A percentile compares a stretch with the other conserved stretches of the same genome.
Conservation (phyloP, 2,888 invertebrate genomes). For the Steinernema scapterisci region DNA sequence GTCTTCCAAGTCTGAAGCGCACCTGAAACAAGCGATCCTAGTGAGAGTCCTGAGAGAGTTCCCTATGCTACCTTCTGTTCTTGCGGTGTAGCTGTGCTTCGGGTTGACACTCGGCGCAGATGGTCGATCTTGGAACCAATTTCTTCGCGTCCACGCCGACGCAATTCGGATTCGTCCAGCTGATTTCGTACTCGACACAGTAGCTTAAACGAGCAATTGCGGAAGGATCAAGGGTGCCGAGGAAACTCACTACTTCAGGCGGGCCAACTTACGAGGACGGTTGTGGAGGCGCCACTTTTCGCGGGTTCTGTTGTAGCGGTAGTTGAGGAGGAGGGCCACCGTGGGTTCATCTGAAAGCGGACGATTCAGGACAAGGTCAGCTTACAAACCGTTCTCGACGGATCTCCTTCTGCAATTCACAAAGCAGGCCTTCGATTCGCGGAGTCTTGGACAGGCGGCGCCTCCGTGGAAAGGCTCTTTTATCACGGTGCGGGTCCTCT, state of each 20-base stretch:
- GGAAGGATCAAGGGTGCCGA: neutral
- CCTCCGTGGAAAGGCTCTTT: slow-evolving; percentile 30
- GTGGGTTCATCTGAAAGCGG: slow-evolving; percentile 55
- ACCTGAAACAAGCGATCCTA: slow-evolving; percentile 41
- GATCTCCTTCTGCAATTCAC: slow-evolving; percentile 18
- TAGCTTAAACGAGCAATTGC: slow-evolving; percentile 50
- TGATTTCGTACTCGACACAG: slow-evolving; percentile 60
- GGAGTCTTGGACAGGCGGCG: slow-evolving; percentile 28
- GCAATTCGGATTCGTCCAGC: slow-evolving; percentile 63
- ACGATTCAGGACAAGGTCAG: neutral
- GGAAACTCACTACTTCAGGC: slow-evolving; percentile 38
- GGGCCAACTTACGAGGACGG: slow-evolving; percentile 36
- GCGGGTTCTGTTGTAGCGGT: slow-evolving; percentile 53
- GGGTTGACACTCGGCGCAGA: slow-evolving; percentile 65
- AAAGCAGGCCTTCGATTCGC: slow-evolving; percentile 32
- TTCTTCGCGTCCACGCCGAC: slow-evolving; percentile 41
- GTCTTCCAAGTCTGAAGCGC: slow-evolving; percentile 62
- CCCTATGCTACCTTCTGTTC: slow-evolving; percentile 33
- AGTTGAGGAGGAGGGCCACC: slow-evolving; percentile 61
- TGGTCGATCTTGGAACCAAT: slow-evolving; percentile 43
- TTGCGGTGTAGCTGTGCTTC: slow-evolving; percentile 61
- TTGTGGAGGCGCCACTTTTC: slow-evolving; percentile 8
- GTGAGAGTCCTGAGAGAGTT: neutral
- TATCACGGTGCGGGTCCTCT: slow-evolving; percentile 34
- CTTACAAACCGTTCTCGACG: neutral